A percentile compares a stretch with the other conserved stretches of the same genome.
These are phyloP conservation scores for Scaptomyza montana DNA, from an alignment of 1,140 invertebrate genomes.

Conservation along the genomic window DNA sequence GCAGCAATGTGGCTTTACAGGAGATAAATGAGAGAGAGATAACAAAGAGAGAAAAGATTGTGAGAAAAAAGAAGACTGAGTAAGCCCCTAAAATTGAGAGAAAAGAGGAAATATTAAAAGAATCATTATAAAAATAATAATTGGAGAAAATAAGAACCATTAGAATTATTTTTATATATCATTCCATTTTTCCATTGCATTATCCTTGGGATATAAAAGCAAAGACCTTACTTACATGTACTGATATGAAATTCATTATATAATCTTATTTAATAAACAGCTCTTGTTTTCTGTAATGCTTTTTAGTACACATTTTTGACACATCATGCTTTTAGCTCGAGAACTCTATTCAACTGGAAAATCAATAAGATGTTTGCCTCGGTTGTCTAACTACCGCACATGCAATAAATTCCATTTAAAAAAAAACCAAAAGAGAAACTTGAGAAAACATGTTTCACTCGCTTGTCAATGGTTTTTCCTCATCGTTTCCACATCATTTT, in stretches of 20 bases:
- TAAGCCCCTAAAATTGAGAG: too few relatives aligned
- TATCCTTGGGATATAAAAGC: too few relatives aligned
- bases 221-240: too few relatives aligned
- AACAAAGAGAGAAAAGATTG: too few relatives aligned
- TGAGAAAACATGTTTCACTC: conserved; percentile 33
- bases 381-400: neutral
- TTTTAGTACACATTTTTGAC: neutral
- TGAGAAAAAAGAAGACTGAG: too few relatives aligned
- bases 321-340: neutral
- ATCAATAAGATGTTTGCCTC: conserved; percentile 18
- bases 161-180: too few relatives aligned
- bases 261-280: neutral
- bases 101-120: too few relatives aligned
- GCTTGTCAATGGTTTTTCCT: conserved; percentile 44
- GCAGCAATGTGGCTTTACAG: conserved; percentile 17
- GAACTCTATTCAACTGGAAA: conserved; percentile 3
- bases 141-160: neutral
- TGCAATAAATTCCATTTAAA: conserved; percentile 29
- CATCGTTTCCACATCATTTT: conserved; percentile 65
- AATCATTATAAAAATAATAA: too few relatives aligned
- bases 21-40: too few relatives aligned
- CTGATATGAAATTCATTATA: too few relatives aligned
- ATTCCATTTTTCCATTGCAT: too few relatives aligned
- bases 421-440: conserved; percentile 11
- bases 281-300: neutral